Base-by-base conservation (phyloP, 2,888 invertebrate genomes). In the Caenorhabditis zanzibari region DNA sequence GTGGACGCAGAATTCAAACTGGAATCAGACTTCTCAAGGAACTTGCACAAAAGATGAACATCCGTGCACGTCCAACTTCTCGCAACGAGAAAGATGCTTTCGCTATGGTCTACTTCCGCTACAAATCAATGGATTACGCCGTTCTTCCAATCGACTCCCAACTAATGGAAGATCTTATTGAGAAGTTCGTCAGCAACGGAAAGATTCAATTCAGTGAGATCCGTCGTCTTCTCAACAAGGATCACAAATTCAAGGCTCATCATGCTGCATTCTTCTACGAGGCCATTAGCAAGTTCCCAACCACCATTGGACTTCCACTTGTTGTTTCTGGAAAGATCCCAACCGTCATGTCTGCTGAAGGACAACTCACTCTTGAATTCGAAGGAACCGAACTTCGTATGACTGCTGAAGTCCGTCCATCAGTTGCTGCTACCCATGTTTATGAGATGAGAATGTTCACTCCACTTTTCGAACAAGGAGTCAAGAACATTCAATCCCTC, bases 121-220 rank as follows among this genome's bases (percentile, higher is more conserved):
- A 85, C 87, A 86, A 85, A 66, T 86, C 90, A 61, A 86, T 91
- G 82, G 91, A 92, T 80, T 85, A 82, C 77, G 88, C 86, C 56
- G 76, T 91, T 19, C 83, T 91, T 63, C 90, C 91, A 63, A 47
- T 91, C 56, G 88, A 86, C 44, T 81, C 82, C 19, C 77, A 90
- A 66, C 49, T 63, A 26, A 35, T 90, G 38, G 86, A 85, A 10
- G 41, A 81, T 7, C 24, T 84, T 32, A 35, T 88, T 54, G 82
- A 83, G 80, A 76, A 81, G 59, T 64, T 84, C 64, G 26, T 86
- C 72, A 54, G 77, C 38, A 75, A 83, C 28, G 85, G 85, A 75
- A 24, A 52, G 24, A 56, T 85, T 47, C 52, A 85, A n/a, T 28
- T 80, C 63, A 72, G 52, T 49, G 74, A 73, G 59, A 61, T 88